Base-by-base conservation (phyloP, 2,888 invertebrate genomes). In the Drosophila anomalata region DNA sequence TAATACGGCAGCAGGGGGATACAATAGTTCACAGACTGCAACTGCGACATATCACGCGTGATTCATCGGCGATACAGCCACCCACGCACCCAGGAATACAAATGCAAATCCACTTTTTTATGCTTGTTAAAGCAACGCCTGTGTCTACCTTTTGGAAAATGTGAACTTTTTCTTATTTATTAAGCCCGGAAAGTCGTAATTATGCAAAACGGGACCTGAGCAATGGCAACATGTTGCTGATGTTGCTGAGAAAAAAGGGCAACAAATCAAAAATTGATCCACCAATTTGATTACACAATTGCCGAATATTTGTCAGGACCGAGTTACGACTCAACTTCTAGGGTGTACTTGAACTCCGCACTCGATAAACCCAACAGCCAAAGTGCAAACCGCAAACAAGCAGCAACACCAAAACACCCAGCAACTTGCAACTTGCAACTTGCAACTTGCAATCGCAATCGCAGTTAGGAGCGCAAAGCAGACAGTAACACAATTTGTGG, bases 21-120 rank as follows among this genome's bases (percentile, higher is more conserved):
- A 72, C 66, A 75, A 78, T 74, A 79, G 81, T 78, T 79, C 76
- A 77, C 56, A 56, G 62, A 48, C 55, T 50, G 42, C 46, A 62
- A 74, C 68, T 71, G 77, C 63, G 83, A 74, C 79, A 76, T 77
- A 80, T 79, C 80, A 79, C 79, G 82, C 81, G 82, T 83, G 82
- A 83, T 84, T 83, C 82, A 83, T 83, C 82, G 84, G 46, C 26
- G 44, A 54, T 60, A 2, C 60, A 51, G n/a, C 57, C 78, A 68
- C 82, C 77, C 78, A 81, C 80, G 65, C 79, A 70, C 63, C 52
- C 69, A 71, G 69, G 65, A 51, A 68, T 44, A 33, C 62, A 55
- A 77, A 80, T 83, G 83, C 76, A 81, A 79, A 81, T 80, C 58
- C 51, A 50, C 29, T 60, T 33, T 80, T 81, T 58, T 42, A 66